A percentile compares a stretch with the other conserved stretches of the same genome.
Conservation (phyloP, 2,888 invertebrate species). For the Baccha elongata region DNA sequence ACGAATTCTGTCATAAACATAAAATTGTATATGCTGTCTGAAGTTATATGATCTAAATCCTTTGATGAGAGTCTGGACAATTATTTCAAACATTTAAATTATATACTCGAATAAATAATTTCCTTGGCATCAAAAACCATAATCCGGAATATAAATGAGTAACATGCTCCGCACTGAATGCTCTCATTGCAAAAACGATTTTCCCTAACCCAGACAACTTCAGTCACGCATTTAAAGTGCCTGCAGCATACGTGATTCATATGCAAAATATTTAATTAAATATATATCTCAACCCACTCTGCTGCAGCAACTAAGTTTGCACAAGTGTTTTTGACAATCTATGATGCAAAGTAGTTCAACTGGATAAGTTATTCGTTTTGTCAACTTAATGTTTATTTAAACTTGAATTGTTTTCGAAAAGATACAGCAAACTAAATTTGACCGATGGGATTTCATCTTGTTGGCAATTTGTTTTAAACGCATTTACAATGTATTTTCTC, state of each 20-base stretch:
- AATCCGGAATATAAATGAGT: conserved; percentile 29
- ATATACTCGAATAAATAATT: conserved; percentile 37
- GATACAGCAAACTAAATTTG: not conserved
- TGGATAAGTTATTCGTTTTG: not conserved
- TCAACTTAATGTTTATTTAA: not conserved
- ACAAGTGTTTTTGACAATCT: not conserved
- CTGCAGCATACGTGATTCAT: conserved; percentile 12
- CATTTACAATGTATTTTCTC: not conserved
- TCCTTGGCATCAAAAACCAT: conserved; percentile 33
- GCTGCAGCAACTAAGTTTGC: not conserved
- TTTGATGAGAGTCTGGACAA: conserved; percentile 36
- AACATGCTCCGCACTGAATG: not conserved
- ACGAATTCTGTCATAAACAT: too few relatives aligned
- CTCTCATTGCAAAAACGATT: conserved; percentile 23
- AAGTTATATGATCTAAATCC: conserved; percentile 33
- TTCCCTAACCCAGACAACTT: conserved; percentile 29
- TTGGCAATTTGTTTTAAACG: not conserved
- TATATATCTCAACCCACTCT: not conserved
- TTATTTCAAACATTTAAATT: conserved; percentile 35
- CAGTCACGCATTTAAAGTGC: conserved; percentile 23
- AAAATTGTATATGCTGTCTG: too few relatives aligned
- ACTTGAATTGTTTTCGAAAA: not conserved
- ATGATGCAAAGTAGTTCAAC: not conserved
- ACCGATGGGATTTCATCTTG: not conserved
- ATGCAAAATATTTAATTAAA: conserved; percentile 19